A percentile compares a stretch with the other conserved stretches of the same genome.
Evolutionary conservation across 2,888 invertebrate genomes (phyloP).

Genomic region (Cosmopolites sordidus): DNA sequence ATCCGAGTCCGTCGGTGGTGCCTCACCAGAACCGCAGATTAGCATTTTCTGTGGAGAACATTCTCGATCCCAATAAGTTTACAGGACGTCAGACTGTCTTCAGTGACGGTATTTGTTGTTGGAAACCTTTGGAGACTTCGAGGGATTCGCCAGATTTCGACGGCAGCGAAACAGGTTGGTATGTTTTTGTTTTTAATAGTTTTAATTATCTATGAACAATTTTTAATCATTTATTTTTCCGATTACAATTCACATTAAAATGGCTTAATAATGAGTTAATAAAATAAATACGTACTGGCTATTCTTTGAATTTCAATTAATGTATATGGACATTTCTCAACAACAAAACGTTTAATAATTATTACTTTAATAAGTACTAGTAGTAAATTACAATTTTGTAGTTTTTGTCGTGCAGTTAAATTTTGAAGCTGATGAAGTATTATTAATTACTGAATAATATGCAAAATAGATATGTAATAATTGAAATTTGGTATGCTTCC

Average conservation of each 20-base stretch:
- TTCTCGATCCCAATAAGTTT: constrained; percentile 85
- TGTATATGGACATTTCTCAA: no score
- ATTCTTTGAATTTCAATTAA: not conserved
- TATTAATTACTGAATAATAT: no score
- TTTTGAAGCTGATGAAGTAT: no score
- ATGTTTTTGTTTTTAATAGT: no score
- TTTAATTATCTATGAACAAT: not conserved
- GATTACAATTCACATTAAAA: not conserved
- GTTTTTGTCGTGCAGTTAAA: not conserved
- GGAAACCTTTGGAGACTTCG: constrained; percentile 51
- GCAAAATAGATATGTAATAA: no score
- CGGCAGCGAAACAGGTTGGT: constrained; percentile 51
- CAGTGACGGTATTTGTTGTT: constrained; percentile 50
- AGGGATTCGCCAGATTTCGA: constrained; percentile 53
- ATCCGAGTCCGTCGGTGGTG: constrained; percentile 46
- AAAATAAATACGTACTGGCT: not conserved
- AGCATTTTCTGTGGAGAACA: constrained; percentile 88
- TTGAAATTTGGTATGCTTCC: no score
- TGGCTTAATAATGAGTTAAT: not conserved
- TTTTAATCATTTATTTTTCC: not conserved
- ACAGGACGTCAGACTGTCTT: constrained; percentile 60
- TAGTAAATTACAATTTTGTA: no score
- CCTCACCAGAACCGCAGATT: constrained; percentile 62
- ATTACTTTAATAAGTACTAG: no score
- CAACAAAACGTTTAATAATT: no score